Conservation (phyloP, 1,140 invertebrate species). For the Druon quercuslanigerum region DNA sequence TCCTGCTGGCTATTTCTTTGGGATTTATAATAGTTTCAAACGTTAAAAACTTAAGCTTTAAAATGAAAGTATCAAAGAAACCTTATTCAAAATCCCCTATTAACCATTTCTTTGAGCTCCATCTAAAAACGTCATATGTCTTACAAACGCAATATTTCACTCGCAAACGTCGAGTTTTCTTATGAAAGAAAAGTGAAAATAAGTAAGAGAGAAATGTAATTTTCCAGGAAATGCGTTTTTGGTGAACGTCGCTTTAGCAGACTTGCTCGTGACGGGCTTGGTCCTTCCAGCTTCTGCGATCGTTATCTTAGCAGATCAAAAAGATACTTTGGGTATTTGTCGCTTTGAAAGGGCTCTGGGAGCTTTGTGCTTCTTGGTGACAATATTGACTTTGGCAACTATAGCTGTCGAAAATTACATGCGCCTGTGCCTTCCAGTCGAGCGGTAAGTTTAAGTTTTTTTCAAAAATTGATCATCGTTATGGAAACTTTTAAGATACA, state of each 20-base stretch:
- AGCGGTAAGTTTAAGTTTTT: constrained; percentile 70
- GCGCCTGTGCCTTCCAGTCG: constrained; percentile 76
- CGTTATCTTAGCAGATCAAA: constrained; percentile 81
- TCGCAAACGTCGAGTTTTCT: too few relatives aligned
- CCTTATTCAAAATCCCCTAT: background rate
- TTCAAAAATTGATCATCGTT: background rate
- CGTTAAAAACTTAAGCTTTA: too few relatives aligned
- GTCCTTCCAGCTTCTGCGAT: constrained; percentile 84
- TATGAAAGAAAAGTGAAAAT: background rate
- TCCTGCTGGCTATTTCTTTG: too few relatives aligned
- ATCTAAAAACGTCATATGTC: too few relatives aligned
- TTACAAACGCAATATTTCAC: too few relatives aligned
- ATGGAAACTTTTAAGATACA: too few relatives aligned
- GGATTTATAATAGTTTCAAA: too few relatives aligned
- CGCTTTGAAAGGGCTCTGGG: constrained; percentile 82
- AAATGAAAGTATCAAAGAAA: background rate
- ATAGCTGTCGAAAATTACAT: constrained; percentile 81
- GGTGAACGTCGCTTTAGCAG: constrained; percentile 86
- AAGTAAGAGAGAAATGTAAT: constrained; percentile 44
- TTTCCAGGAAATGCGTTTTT: constrained; percentile 85
- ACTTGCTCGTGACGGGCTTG: constrained; percentile 83
- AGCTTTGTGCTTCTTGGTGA: constrained; percentile 81
- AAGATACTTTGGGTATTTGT: constrained; percentile 79
- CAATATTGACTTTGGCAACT: constrained; percentile 80
- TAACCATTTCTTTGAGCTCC: too few relatives aligned